Evolutionary conservation across 2,888 invertebrate species (phyloP).

Genomic region (Coenonympha arcania): DNA sequence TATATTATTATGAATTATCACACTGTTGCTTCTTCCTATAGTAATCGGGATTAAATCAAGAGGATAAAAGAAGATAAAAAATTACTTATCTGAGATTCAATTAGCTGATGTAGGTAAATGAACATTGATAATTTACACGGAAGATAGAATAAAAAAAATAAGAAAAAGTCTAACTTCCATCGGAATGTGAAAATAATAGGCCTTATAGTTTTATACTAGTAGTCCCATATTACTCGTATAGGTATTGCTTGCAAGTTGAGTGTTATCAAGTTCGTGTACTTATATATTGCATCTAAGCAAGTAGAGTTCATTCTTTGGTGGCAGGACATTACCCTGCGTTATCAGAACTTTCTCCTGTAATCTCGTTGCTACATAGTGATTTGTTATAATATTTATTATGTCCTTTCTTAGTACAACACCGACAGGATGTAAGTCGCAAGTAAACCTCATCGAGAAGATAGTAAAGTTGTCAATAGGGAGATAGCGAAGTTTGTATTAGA

Average conservation of each 20-base stretch:
- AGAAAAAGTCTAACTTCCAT: neutral
- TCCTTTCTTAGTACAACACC: constrained; percentile 33
- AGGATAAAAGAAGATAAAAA: too few species aligned
- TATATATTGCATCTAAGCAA: constrained; percentile 18
- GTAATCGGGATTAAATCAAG: too few species aligned
- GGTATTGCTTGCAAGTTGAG: constrained; percentile 17
- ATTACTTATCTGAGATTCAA: too few species aligned
- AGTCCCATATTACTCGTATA: too few species aligned
- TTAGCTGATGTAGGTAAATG: too few species aligned
- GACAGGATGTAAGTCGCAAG: constrained; percentile 36
- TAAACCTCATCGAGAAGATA: constrained; percentile 22
- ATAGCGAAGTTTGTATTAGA: constrained; percentile 17
- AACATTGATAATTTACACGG: too few species aligned
- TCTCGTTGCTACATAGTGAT: constrained; percentile 42
- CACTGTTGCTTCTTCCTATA: neutral
- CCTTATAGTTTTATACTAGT: too few species aligned
- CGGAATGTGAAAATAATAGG: neutral
- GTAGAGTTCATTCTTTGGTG: constrained; percentile 34
- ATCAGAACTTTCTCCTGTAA: constrained; percentile 39
- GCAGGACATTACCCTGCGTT: constrained; percentile 51
- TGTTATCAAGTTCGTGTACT: constrained; percentile 14
- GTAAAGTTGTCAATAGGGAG: constrained; percentile 11
- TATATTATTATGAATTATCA: neutral
- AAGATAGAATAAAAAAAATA: too few species aligned
- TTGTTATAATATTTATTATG: constrained; percentile 44